Conservation (phyloP, 2,888 invertebrate species). For the Ceraclea dissimilis region DNA sequence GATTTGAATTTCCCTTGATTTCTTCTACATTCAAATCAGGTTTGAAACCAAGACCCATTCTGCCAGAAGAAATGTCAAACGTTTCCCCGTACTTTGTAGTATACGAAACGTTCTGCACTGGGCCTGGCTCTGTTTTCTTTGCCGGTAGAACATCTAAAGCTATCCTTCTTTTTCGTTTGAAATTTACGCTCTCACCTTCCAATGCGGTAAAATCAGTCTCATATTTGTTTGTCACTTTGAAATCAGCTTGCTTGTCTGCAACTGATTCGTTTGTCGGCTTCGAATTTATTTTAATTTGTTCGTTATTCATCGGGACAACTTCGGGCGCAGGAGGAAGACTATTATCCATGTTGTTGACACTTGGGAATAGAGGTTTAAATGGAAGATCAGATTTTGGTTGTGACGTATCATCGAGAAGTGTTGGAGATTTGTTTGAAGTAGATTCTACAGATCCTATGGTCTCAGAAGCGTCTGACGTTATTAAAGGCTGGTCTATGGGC, state of each 20-base stretch:
- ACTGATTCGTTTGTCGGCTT: neutral
- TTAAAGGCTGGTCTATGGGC: conserved; percentile 21
- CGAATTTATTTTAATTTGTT: neutral
- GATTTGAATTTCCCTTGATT: conserved; percentile 28
- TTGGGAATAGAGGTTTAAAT: conserved; percentile 23
- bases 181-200: conserved; percentile 30
- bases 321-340: neutral
- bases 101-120: conserved; percentile 28
- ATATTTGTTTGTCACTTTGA: conserved; percentile 39
- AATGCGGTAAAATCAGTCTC: conserved; percentile 33
- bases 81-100: conserved; percentile 44
- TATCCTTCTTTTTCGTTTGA: conserved; percentile 41
- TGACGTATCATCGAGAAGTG: conserved; percentile 13
- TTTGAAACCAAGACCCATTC: conserved; percentile 44
- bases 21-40: conserved; percentile 10
- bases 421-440: conserved; percentile 11
- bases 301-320: neutral
- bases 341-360: conserved; percentile 11
- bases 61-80: conserved; percentile 41
- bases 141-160: conserved; percentile 41
- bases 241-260: conserved; percentile 26
- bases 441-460: conserved; percentile 18
- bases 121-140: conserved; percentile 29
- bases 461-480: conserved; percentile 15
- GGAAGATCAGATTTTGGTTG: conserved; percentile 13